Evolutionary conservation across 2,797 vertebrate genomes (phyloP).

Genomic region (Girardinus metallicus): DNA sequence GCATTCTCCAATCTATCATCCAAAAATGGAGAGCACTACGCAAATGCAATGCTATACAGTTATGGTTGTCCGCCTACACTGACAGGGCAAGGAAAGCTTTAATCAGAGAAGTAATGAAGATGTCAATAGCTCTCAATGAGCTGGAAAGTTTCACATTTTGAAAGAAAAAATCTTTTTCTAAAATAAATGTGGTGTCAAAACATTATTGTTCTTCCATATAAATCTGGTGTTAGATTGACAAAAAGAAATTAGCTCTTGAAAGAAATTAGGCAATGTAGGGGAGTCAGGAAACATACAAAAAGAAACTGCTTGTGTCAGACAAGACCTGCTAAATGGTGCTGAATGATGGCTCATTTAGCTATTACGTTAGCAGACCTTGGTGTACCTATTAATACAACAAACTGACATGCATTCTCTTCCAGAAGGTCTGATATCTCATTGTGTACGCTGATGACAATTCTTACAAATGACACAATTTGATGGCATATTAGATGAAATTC

Average conservation of each 20-base stretch:
- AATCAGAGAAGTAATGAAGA: neutral
- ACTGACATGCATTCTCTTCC: conserved; percentile 27
- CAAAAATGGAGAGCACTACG: neutral
- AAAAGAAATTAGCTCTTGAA: neutral
- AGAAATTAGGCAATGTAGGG: neutral
- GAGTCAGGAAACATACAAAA: neutral
- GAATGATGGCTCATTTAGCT: conserved; percentile 22
- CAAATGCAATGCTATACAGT: neutral
- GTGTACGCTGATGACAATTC: conserved; percentile 14
- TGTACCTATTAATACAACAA: conserved; percentile 36
- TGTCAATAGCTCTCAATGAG: neutral
- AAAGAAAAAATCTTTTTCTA: neutral
- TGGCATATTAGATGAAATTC: conserved; percentile 17
- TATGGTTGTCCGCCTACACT: neutral
- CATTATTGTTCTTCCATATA: neutral
- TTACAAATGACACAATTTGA: conserved; percentile 22
- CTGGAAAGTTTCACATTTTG: neutral
- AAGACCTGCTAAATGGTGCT: neutral
- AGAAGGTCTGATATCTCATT: conserved; percentile 20
- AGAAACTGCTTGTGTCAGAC: neutral
- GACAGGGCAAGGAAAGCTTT: neutral
- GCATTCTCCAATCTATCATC: neutral
- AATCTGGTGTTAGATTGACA: neutral
- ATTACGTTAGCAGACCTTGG: conserved; percentile 24
- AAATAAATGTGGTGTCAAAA: neutral